These are phyloP conservation scores for Crambe crambe DNA, from an alignment of 37 sponge, comb jelly and placozoan genomes.

Conservation along the genomic window DNA sequence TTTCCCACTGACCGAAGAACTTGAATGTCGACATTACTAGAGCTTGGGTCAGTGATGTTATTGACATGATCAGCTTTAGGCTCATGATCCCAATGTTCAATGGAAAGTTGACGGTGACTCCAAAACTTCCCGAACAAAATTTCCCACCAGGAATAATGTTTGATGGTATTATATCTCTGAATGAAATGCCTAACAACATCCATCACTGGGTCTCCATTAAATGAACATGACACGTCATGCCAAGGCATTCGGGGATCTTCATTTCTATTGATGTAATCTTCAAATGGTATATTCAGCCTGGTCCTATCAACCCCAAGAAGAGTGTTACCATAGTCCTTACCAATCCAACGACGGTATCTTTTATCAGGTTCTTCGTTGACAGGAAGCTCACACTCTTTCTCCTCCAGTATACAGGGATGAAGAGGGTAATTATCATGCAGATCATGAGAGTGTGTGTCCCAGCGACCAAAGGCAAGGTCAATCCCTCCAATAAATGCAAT, in stretches of 20 bases:
- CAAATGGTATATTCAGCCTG: no score
- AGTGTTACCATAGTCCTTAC: constrained; percentile 66
- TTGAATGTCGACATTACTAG: no score
- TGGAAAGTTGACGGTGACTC: no score
- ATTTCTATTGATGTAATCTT: constrained; percentile 15
- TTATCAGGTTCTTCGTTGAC: neutral
- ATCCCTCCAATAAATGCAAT: constrained; percentile 73
- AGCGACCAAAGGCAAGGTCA: constrained; percentile 70
- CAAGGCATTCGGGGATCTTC: constrained; percentile 60
- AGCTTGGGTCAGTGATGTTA: no score
- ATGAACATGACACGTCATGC: constrained; percentile 57
- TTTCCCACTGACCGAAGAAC: constrained; percentile 46
- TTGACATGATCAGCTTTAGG: no score
- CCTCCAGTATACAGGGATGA: constrained; percentile 20
- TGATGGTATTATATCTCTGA: constrained; percentile 61
- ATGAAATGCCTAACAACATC: constrained; percentile 76
- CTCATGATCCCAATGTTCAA: no score
- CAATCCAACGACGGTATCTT: constrained; percentile 42
- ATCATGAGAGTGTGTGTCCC: constrained; percentile 35
- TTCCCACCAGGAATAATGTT: no score
- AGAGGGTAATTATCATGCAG: constrained; percentile 33
- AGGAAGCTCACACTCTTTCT: neutral
- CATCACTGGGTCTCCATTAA: constrained; percentile 51
- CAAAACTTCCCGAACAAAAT: no score
- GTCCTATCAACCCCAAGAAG: no score